Conservation (phyloP, 92 coral and sea anemone genomes). For the Pocillopora grandis region DNA sequence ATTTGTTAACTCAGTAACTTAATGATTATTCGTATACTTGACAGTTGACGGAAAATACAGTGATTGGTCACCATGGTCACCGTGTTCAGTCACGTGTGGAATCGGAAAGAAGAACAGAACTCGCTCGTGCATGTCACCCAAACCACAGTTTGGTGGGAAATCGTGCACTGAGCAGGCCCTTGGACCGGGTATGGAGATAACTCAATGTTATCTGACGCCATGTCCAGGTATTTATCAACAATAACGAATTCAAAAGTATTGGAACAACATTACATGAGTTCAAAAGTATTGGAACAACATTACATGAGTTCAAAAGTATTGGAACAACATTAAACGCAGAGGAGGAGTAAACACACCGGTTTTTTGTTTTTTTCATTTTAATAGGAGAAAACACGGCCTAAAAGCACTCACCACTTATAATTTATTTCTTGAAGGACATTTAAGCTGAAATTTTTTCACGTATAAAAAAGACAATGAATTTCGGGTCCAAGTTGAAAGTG, state of each 20-base stretch:
- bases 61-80: slow-evolving; percentile 92
- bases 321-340: neutral
- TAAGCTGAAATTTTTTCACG: too few relatives aligned
- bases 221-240: slow-evolving; percentile 80
- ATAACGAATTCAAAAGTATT: neutral
- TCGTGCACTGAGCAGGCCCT: slow-evolving; percentile 88
- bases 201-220: slow-evolving; percentile 85
- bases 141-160: slow-evolving; percentile 89
- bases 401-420: too few relatives aligned
- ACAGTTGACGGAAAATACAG: slow-evolving; percentile 90
- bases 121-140: slow-evolving; percentile 78
- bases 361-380: too few relatives aligned
- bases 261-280: neutral
- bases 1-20: neutral
- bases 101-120: slow-evolving; percentile 91
- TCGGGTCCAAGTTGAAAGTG: too few relatives aligned
- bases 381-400: too few relatives aligned
- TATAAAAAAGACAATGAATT: too few relatives aligned
- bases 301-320: neutral
- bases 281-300: neutral
- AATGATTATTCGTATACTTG: neutral
- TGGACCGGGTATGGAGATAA: slow-evolving; percentile 76
- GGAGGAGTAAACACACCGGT: too few relatives aligned
- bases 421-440: too few relatives aligned
- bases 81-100: slow-evolving; percentile 95